Conservation (phyloP, 2,797 vertebrate genomes). For the Falco columbarius region DNA sequence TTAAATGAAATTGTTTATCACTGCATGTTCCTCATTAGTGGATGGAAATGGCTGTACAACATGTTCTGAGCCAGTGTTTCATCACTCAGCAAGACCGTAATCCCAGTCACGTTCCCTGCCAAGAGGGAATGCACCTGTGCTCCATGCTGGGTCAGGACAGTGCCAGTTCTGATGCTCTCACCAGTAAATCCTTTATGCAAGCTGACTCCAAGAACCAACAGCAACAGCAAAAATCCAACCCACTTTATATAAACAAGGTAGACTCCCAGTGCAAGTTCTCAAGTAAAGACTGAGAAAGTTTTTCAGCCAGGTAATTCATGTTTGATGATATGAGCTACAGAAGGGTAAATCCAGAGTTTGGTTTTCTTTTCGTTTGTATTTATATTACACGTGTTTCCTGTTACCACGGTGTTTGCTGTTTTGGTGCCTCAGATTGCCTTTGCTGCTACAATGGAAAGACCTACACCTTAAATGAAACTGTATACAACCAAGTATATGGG, state of each 20-base stretch:
- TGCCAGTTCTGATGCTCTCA: not conserved
- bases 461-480: slow-evolving; percentile 47
- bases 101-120: not conserved
- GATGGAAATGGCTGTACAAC: not conserved
- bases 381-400: not conserved
- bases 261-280: not conserved
- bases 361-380: not conserved
- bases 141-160: not conserved
- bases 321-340: not conserved
- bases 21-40: not conserved
- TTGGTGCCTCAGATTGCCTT: slow-evolving; percentile 57
- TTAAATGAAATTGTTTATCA: not conserved
- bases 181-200: not conserved
- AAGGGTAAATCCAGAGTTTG: not conserved
- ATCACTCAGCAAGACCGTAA: not conserved
- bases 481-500: slow-evolving; percentile 9
- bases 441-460: slow-evolving; percentile 71
- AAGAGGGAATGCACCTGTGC: not conserved
- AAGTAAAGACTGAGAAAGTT: not conserved
- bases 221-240: not conserved
- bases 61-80: not conserved
- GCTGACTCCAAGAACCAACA: not conserved
- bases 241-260: not conserved
- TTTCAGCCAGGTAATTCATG: not conserved
- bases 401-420: not conserved